These are phyloP conservation scores for Tolypeutes matacus DNA, from an alignment of 2,797 vertebrate species.

Conservation along the genomic window DNA sequence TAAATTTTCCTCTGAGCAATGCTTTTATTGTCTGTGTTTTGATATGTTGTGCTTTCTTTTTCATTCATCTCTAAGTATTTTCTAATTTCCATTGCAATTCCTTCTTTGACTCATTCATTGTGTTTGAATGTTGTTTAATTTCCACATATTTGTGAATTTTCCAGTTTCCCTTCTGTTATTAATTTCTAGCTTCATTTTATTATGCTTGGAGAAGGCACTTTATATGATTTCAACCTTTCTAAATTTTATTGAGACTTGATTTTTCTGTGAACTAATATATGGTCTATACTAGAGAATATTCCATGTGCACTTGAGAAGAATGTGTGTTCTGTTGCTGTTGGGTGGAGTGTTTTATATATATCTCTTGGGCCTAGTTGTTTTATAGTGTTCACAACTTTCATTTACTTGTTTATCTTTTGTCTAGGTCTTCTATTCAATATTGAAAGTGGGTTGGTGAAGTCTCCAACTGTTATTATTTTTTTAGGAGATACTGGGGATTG, in stretches of 20 bases:
- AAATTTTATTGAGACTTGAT: not conserved
- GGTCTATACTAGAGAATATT: not conserved
- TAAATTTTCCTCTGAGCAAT: too few species aligned
- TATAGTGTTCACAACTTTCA: not conserved
- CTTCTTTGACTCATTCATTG: not conserved
- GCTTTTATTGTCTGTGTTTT: too few species aligned
- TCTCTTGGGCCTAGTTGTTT: not conserved
- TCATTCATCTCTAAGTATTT: not conserved
- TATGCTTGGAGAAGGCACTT: not conserved
- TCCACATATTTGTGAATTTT: not conserved
- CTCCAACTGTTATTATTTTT: not conserved
- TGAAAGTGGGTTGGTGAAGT: not conserved
- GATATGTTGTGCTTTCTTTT: not conserved
- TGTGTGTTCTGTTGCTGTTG: not conserved
- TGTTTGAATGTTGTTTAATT: not conserved
- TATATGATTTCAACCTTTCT: not conserved
- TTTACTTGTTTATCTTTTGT: not conserved
- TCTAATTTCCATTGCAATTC: not conserved
- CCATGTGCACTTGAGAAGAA: not conserved
- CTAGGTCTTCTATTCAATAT: not conserved
- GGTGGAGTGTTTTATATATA: not conserved
- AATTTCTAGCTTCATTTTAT: not conserved
- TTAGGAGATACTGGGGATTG: too few species aligned
- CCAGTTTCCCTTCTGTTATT: not conserved
- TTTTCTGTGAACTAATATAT: not conserved